phyloP scores from a whole-genome alignment of 2,797 vertebrate species.

The Lutjanus argentimaculatus region DNA sequence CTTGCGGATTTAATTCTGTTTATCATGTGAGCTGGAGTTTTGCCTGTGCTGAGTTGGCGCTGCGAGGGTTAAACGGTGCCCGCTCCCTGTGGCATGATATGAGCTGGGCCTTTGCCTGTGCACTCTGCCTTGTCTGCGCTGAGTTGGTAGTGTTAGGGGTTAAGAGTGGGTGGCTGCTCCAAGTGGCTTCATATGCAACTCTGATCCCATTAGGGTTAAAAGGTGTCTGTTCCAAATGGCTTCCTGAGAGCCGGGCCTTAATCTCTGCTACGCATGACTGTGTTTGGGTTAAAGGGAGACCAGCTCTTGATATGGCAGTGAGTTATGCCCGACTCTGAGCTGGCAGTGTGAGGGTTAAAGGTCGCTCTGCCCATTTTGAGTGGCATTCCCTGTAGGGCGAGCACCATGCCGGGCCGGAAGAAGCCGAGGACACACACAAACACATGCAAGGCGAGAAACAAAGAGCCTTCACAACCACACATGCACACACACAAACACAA shows the following conservation, averaged over 20 bases:
- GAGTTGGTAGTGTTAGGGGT: slow-evolving; percentile 67
- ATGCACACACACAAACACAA: slow-evolving; percentile 39
- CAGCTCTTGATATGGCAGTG: slow-evolving; percentile 34
- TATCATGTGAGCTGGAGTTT: slow-evolving; percentile 74
- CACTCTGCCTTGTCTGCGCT: slow-evolving; percentile 72
- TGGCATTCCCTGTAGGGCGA: slow-evolving; percentile 65
- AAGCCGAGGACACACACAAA: slow-evolving; percentile 57
- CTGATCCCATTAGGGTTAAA: slow-evolving; percentile 76
- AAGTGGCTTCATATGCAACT: slow-evolving; percentile 68
- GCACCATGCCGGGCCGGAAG: slow-evolving; percentile 71
- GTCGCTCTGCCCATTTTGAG: slow-evolving; percentile 73
- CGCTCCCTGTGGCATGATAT: slow-evolving; percentile 79
- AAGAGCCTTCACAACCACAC: slow-evolving; percentile 58
- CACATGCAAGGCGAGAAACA: slow-evolving; percentile 67
- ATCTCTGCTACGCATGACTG: slow-evolving; percentile 66
- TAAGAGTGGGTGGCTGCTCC: slow-evolving; percentile 70
- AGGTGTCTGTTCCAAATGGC: slow-evolving; percentile 77
- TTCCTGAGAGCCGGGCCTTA: slow-evolving; percentile 67
- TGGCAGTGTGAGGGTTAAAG: slow-evolving; percentile 75
- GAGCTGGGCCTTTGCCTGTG: slow-evolving; percentile 80
- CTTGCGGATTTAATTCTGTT: slow-evolving; percentile 73
- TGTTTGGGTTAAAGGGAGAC: slow-evolving; percentile 52
- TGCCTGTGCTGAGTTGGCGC: slow-evolving; percentile 71
- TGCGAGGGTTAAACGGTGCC: slow-evolving; percentile 77
- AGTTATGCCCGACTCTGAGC: slow-evolving; percentile 49